These are phyloP conservation scores for Campylomormyrus numenius DNA, from an alignment of 2,113 vertebrate species.

Conservation along the genomic window DNA sequence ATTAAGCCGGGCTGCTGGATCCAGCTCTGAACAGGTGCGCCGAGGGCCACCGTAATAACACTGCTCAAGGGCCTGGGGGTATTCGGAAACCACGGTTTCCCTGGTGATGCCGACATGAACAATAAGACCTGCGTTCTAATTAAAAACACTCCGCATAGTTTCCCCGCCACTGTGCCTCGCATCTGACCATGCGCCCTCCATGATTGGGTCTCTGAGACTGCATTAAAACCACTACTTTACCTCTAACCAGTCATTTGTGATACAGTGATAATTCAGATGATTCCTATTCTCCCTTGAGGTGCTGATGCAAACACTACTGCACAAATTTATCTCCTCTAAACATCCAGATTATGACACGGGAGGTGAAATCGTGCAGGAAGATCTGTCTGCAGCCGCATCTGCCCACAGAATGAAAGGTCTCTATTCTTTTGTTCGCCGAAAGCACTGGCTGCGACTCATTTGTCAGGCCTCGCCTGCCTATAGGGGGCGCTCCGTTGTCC, in stretches of 20 bases:
- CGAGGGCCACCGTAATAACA: neutral
- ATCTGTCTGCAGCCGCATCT: neutral
- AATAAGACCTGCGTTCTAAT: neutral
- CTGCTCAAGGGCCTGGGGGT: neutral
- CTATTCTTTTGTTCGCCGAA: neutral
- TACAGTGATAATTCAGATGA: neutral
- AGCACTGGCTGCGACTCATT: neutral
- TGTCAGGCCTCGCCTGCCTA: neutral
- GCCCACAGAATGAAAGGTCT: neutral
- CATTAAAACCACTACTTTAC: neutral
- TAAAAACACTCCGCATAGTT: neutral
- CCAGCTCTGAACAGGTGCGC: neutral
- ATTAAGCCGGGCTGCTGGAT: neutral
- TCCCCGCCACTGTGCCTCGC: neutral
- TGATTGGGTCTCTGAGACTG: neutral
- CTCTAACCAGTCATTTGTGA: neutral
- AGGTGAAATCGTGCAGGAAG: neutral
- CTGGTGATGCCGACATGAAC: neutral
- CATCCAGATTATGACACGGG: neutral
- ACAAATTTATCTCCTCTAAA: neutral
- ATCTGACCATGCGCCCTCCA: neutral
- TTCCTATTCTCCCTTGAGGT: neutral
- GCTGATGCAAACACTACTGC: neutral
- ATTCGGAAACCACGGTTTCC: neutral
- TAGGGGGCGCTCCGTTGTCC: neutral